Evolutionary conservation across 2,888 invertebrate species (phyloP).

Genomic region (Hybos culiciformis): DNA sequence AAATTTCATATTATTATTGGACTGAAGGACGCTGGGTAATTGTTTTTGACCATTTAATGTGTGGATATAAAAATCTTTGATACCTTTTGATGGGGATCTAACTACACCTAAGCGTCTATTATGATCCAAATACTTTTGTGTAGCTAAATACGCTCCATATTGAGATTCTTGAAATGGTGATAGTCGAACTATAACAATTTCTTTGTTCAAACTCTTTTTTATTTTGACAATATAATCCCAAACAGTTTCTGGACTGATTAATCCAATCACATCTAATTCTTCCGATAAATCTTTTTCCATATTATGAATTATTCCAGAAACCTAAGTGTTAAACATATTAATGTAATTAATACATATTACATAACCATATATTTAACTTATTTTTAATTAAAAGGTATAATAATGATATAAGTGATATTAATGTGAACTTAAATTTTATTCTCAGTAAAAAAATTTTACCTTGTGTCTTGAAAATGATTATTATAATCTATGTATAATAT

Average conservation of each 20-base stretch:
- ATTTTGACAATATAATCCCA: constrained; percentile 91
- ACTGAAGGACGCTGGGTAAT: constrained; percentile 53
- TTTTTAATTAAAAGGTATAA: too few relatives aligned
- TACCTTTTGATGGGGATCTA: constrained; percentile 59
- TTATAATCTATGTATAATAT: too few relatives aligned
- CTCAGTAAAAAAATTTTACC: too few relatives aligned
- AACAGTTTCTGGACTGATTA: constrained; percentile 78
- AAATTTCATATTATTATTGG: constrained; percentile 57
- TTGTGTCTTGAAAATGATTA: too few relatives aligned
- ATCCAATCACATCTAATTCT: constrained; percentile 75
- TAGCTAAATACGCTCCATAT: constrained; percentile 52
- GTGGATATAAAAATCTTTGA: constrained; percentile 89
- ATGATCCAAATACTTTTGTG: constrained; percentile 80
- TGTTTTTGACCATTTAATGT: constrained; percentile 64
- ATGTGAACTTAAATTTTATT: too few relatives aligned
- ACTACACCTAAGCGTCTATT: constrained; percentile 74
- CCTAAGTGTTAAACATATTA: too few relatives aligned
- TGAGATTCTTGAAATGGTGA: constrained; percentile 72
- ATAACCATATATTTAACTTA: too few relatives aligned
- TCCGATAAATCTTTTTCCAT: constrained; percentile 60
- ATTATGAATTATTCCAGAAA: constrained; percentile 52
- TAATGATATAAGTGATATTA: too few relatives aligned
- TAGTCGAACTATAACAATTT: constrained; percentile 69
- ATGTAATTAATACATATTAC: too few relatives aligned
- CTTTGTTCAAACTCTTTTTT: constrained; percentile 74